Percentiles rank a stretch among this genome's conserved stretches.
Conservation (phyloP, 1,140 invertebrate genomes). For the Daktulosphaira vitifoliae region DNA sequence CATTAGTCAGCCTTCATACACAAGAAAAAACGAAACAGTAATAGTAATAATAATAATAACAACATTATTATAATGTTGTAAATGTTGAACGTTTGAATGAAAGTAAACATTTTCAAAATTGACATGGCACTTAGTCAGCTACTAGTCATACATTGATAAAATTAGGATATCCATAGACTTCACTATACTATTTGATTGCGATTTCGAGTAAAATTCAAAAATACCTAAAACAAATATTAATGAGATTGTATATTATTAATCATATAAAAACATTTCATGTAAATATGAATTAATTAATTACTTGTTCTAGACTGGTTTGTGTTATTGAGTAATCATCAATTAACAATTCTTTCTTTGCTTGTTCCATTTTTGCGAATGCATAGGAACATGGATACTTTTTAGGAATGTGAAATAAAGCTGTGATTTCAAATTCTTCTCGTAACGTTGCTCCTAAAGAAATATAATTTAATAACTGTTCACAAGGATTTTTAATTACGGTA, state of each 20-base stretch:
- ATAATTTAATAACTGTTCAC: no score
- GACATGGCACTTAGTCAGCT: slow-evolving; percentile 19
- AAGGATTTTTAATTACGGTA: no score
- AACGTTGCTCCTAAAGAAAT: slow-evolving; percentile 27
- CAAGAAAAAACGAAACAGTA: neutral
- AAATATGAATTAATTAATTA: no score
- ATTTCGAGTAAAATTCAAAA: slow-evolving; percentile 16
- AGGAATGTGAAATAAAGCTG: slow-evolving; percentile 37
- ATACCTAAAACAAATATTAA: slow-evolving; percentile 16
- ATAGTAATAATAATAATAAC: no score
- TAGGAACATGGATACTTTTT: slow-evolving; percentile 37
- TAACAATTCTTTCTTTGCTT: slow-evolving; percentile 36
- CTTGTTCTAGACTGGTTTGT: slow-evolving; percentile 40
- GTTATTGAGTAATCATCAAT: slow-evolving; percentile 40
- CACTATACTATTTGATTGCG: slow-evolving; percentile 15
- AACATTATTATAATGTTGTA: neutral
- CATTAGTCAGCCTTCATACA: slow-evolving; percentile 28
- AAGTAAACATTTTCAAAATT: slow-evolving; percentile 1
- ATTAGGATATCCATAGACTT: neutral
- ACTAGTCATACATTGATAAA: neutral
- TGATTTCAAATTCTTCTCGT: slow-evolving; percentile 36
- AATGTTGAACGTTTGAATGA: neutral
- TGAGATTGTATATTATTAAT: no score
- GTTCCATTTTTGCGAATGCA: slow-evolving; percentile 39
- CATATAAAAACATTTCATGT: no score